Base-by-base conservation (phyloP, 2,888 invertebrate genomes). In the Himalopsyche anomala region DNA sequence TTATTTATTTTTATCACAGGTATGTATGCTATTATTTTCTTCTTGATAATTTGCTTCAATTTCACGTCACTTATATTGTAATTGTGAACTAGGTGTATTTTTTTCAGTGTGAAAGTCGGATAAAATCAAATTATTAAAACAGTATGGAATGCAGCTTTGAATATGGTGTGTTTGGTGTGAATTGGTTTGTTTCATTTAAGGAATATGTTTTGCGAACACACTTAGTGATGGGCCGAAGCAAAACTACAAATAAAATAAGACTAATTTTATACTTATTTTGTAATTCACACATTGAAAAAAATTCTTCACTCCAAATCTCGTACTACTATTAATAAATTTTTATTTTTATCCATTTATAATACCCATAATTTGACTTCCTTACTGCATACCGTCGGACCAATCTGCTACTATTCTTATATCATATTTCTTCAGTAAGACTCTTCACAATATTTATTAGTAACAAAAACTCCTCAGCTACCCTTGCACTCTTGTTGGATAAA, bases 161-260 rank as follows among this genome's bases (percentile, higher is more conserved):
- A 38, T 6, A 74, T 74, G 74, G 74, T 36, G 28, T 28, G 74
- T 74, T 28, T 74, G 36, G 38, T 74, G 74, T 28, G 38, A 12
- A 74, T 38, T 15, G 4, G 51, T 15, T 51, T 51, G 51, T 51
- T 8, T 51, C 51, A 15, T 51, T 51, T 51, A 15, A 51, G 51
- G 51, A 51, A 51, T 51, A 51, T 15, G 15, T 51, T 51, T 51
- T 51, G 51, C 51, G 12, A 51, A 51, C 19, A 42, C 54, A 88
- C n/a, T 84, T 85, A 69, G 84, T 85, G 15, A 51, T 15, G 15
- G 51, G 51, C 51, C 51, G 86, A 87, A 55, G 83, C 55, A 56
- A 40, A 45, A 45, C 56, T 80, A 81, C 56, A 81, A 81, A 69
- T 81, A 74, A 36, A 74, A 74, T 74, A 74, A 74, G 74, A 74